Percentiles rank a stretch among this genome's conserved stretches.
These are phyloP conservation scores for Ostrea denselamellosa DNA, from an alignment of 1,140 invertebrate genomes.

Conservation along the genomic window DNA sequence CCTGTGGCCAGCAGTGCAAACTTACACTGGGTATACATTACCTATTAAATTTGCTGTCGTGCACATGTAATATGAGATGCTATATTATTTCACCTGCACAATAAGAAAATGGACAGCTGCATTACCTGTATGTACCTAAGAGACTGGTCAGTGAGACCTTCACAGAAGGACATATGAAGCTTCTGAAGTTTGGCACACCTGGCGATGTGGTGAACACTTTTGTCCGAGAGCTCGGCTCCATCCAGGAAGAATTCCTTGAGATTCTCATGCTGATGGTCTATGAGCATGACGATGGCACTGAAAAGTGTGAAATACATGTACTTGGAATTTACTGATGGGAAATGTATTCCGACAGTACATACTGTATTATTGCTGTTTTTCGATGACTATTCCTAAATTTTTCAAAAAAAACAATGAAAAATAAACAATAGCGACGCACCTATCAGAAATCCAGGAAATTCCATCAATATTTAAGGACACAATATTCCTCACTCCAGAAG, in stretches of 20 bases:
- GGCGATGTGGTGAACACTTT: slow-evolving; percentile 5
- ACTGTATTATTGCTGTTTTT: too few species aligned
- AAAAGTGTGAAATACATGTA: neutral
- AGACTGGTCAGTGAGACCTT: slow-evolving; percentile 35
- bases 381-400: too few species aligned
- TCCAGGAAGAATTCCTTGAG: slow-evolving; percentile 29
- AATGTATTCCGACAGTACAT: too few species aligned
- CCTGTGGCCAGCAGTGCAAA: neutral
- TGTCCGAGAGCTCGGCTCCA: slow-evolving; percentile 40
- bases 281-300: slow-evolving; percentile 15
- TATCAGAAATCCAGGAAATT: slow-evolving; percentile 44
- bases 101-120: neutral
- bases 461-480: slow-evolving; percentile 48
- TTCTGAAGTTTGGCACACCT: slow-evolving; percentile 34
- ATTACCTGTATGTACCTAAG: slow-evolving; percentile 41
- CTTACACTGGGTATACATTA: neutral
- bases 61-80: too few species aligned
- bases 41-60: neutral
- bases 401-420: too few species aligned
- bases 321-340: too few species aligned
- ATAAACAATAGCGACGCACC: neutral
- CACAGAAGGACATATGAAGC: slow-evolving; percentile 45
- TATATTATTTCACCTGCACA: neutral
- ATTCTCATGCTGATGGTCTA: slow-evolving; percentile 39
- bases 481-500: slow-evolving; percentile 15